Conservation (phyloP, 1,140 invertebrate species). For the Drosophila ogumai region DNA sequence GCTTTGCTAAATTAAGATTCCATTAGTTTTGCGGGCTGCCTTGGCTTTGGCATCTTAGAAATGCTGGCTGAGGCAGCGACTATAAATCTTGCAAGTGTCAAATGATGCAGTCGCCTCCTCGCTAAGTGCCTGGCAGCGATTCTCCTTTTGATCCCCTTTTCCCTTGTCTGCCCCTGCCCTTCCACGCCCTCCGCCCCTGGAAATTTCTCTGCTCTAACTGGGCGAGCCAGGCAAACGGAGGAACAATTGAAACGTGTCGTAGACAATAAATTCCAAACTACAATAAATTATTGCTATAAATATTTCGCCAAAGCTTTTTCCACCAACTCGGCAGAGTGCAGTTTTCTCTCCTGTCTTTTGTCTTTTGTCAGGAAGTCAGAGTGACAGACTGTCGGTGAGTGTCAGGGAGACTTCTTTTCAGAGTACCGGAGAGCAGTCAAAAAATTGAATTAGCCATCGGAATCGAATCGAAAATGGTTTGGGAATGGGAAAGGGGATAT, state of each 20-base stretch:
- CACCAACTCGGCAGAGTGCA: constrained; percentile 18
- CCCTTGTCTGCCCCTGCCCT: background rate
- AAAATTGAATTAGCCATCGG: constrained; percentile 80
- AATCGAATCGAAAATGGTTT: constrained; percentile 12
- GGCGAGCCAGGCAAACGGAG: constrained; percentile 37
- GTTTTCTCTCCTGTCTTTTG: constrained; percentile 16
- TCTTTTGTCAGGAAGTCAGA: constrained; percentile 28
- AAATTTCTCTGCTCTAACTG: constrained; percentile 64
- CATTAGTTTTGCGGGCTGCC: constrained; percentile 79
- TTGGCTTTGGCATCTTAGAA: constrained; percentile 76
- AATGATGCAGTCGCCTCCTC: constrained; percentile 68
- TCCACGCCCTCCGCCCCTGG: background rate
- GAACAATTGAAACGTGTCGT: constrained; percentile 82
- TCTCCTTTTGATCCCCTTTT: constrained; percentile 53
- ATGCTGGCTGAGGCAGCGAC: constrained; percentile 71
- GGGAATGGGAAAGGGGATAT: constrained; percentile 10
- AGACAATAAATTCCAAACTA: constrained; percentile 83
- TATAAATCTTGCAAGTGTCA: constrained; percentile 83
- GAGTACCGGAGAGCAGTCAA: constrained; percentile 35
- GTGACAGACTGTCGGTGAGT: constrained; percentile 64
- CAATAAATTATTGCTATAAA: constrained; percentile 84
- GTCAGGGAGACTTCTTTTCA: constrained; percentile 33
- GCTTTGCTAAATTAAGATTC: constrained; percentile 84
- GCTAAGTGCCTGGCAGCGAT: constrained; percentile 73
- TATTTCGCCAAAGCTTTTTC: constrained; percentile 75